Evolutionary conservation across 2,888 invertebrate species (phyloP), one percentile per base, ranked within the genome.

Genomic region (Apoda limacodes): DNA sequence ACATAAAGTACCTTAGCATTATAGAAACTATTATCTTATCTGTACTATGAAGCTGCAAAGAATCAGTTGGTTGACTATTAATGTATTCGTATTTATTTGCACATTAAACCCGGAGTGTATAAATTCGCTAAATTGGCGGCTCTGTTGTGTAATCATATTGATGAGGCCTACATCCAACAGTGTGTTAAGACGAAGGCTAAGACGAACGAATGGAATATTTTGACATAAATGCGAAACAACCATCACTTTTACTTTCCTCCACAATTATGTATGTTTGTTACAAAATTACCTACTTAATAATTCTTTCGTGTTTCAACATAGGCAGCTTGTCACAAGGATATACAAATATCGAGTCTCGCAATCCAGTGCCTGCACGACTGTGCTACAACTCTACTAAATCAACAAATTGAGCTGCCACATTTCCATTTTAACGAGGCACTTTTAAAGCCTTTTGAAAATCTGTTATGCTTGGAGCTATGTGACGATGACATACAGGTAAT

Each of bases 391-490:
- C 69, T 96, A 10, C 72, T 98, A 27, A 92, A 92, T 49, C 92
- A 92, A 53, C 93, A 93, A 61, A 86, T 89, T 0, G 97, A 97
- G 60, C 66, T 95, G 39, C 90, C 95, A 1, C 93, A 96, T 68
- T 97, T 96, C 68, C 96, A 97, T 61, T 95, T 97, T 63, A 95
- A 97, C 60, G 97, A 97, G 64, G 93, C 95, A 1, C 80, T 97
- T 5, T 87, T 97, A 46, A 96, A 97, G 56, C 96, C 97, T 0
- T 96, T 96, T 60, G 96, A 98, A 69, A 96, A 95, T 59, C 84
- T 98, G 22, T 80, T 98, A 1, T 96, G 95, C 60, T 84, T 96
- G 52, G 97, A 98, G 59, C 82, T 95, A 6, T 96, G 96, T 61
- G 95, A 96, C 64, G 86, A 89, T 35, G 97, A 98, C 65, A 93